Evolutionary conservation across 2,888 invertebrate species (phyloP).

Genomic region (Diadegma fenestrale): DNA sequence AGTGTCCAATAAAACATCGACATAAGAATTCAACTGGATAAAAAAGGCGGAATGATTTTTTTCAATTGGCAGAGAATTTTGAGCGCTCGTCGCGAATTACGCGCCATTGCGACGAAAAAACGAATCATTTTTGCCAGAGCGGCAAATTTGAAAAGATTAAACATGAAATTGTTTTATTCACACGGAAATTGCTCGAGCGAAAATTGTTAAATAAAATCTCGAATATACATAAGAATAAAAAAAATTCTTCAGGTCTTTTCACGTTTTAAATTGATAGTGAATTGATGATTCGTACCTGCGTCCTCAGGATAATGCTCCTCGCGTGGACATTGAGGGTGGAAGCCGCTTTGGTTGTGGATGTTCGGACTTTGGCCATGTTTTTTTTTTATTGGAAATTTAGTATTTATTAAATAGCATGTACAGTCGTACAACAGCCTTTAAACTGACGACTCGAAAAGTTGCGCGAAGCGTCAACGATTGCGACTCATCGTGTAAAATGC

Average conservation of each 20-base stretch:
- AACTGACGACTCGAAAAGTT: conserved; percentile 18
- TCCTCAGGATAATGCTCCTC: conserved; percentile 56
- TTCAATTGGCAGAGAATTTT: background rate
- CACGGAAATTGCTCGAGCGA: background rate
- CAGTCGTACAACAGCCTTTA: conserved; percentile 37
- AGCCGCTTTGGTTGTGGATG: conserved; percentile 60
- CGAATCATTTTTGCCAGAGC: background rate
- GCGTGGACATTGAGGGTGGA: conserved; percentile 61
- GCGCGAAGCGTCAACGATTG: conserved; percentile 12
- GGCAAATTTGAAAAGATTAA: background rate
- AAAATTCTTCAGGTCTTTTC: background rate
- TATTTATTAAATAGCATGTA: conserved; percentile 47
- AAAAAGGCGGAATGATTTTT: background rate
- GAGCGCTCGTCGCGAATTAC: background rate
- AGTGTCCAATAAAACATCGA: background rate
- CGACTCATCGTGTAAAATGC: conserved; percentile 34
- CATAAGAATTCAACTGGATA: background rate
- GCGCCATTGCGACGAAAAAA: background rate
- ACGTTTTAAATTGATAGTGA: background rate
- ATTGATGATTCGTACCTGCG: conserved; percentile 61
- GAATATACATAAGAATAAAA: background rate
- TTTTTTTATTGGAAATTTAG: conserved; percentile 23
- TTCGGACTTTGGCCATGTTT: conserved; percentile 68
- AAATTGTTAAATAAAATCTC: background rate
- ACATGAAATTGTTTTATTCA: background rate